These are phyloP conservation scores for Sminthurides bifidus DNA, from an alignment of 1,140 invertebrate genomes.

Conservation along the genomic window DNA sequence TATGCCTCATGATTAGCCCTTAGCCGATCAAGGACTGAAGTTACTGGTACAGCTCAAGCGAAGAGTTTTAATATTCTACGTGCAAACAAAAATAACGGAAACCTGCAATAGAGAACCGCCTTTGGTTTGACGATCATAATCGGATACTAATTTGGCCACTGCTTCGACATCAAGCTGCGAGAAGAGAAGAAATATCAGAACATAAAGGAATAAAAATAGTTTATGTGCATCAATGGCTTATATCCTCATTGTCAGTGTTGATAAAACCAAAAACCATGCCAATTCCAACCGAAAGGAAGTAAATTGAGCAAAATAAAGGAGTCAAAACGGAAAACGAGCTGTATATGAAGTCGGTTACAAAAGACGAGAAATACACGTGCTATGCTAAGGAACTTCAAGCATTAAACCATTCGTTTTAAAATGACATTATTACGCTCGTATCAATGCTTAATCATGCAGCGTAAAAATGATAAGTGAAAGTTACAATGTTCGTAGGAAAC, in stretches of 20 bases:
- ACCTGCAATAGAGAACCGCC: conserved; percentile 20
- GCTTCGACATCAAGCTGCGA: conserved; percentile 27
- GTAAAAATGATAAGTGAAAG: too few species aligned
- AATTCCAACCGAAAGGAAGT: neutral
- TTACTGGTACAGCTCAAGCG: too few species aligned
- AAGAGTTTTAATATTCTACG: too few species aligned
- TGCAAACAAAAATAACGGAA: conserved; percentile 1
- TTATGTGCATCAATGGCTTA: neutral
- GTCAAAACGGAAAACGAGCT: neutral
- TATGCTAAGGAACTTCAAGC: too few species aligned
- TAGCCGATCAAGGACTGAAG: neutral
- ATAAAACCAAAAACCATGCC: neutral
- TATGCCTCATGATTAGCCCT: neutral
- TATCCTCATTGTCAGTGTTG: too few species aligned
- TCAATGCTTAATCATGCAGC: too few species aligned
- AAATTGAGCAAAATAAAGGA: neutral
- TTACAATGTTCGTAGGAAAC: too few species aligned
- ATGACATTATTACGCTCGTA: too few species aligned
- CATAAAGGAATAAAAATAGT: neutral
- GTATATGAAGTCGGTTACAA: too few species aligned
- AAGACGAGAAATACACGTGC: too few species aligned
- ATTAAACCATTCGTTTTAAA: too few species aligned
- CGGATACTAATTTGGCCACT: conserved; percentile 25
- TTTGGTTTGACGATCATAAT: conserved; percentile 16
- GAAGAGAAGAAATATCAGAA: conserved; percentile 6